Evolutionary conservation across 92 coral and sea anemone species (phyloP).

Genomic region (Paramuricea clavata): DNA sequence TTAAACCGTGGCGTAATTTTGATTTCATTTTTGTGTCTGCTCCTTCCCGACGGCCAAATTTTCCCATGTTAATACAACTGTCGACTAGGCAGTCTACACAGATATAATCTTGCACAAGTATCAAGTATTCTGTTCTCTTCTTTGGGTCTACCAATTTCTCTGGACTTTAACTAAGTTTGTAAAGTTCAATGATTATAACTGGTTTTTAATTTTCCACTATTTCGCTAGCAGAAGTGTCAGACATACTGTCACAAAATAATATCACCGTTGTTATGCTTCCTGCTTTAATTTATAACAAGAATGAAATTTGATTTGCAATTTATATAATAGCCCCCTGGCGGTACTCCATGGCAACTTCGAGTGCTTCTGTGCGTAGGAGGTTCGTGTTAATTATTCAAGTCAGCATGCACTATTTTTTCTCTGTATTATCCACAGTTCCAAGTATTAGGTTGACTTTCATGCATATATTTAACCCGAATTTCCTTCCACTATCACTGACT

Average conservation of each 20-base stretch:
- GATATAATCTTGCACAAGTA: neutral
- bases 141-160: no score
- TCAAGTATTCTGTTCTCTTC: neutral
- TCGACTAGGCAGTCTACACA: neutral
- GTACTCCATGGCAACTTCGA: neutral
- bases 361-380: neutral
- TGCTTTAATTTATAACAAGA: neutral
- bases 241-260: neutral
- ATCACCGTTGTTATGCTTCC: neutral
- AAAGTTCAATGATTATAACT: neutral
- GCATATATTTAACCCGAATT: no score
- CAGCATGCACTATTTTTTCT: no score
- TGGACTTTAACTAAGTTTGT: neutral
- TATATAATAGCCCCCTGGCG: neutral
- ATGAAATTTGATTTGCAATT: neutral
- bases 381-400: no score
- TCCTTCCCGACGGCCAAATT: constrained; percentile 48
- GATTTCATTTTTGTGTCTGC: constrained; percentile 4
- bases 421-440: no score
- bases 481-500: no score
- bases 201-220: no score
- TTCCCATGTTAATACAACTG: constrained; percentile 7
- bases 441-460: no score
- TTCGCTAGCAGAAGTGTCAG: no score
- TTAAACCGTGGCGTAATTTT: constrained; percentile 36